Conservation (phyloP, 2,888 invertebrate species). For the Lissocephala sabroskyi region DNA sequence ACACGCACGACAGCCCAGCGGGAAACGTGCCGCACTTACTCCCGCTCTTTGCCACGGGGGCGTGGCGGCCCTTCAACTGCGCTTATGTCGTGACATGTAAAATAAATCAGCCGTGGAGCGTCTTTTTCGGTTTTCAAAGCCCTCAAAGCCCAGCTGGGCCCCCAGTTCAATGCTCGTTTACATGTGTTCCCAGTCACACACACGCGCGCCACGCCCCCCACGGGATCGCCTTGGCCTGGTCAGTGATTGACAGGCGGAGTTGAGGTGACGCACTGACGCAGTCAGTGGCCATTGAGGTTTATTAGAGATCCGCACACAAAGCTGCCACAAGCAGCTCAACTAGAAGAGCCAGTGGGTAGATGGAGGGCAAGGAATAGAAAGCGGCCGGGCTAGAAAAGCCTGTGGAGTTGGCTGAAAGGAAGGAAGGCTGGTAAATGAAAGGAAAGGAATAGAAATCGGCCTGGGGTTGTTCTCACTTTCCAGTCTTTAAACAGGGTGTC, state of each 20-base stretch:
- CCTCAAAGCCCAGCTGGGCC: not conserved
- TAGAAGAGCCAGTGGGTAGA: conserved; percentile 18
- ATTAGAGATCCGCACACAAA: no score
- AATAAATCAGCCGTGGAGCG: conserved; percentile 53
- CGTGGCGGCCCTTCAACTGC: conserved; percentile 38
- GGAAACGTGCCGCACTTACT: conserved; percentile 57
- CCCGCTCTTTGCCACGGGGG: not conserved
- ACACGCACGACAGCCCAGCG: conserved; percentile 62
- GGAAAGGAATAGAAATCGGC: no score
- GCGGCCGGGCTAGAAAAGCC: no score
- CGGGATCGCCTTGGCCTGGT: not conserved
- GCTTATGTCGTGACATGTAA: conserved; percentile 62
- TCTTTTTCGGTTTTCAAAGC: no score
- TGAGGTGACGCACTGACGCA: no score
- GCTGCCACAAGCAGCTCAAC: no score
- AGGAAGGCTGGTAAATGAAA: no score
- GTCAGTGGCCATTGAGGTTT: no score
- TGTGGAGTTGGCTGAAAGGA: no score
- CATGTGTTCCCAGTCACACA: not conserved
- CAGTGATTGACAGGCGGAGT: no score
- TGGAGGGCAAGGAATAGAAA: conserved; percentile 14
- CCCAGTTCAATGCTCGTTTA: not conserved
- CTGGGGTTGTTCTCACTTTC: no score
- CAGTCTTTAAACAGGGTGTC: no score
- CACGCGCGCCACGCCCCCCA: conserved; percentile 15